These are phyloP conservation scores for Drosophila mayri DNA, from an alignment of 1,140 invertebrate species.

Conservation along the genomic window DNA sequence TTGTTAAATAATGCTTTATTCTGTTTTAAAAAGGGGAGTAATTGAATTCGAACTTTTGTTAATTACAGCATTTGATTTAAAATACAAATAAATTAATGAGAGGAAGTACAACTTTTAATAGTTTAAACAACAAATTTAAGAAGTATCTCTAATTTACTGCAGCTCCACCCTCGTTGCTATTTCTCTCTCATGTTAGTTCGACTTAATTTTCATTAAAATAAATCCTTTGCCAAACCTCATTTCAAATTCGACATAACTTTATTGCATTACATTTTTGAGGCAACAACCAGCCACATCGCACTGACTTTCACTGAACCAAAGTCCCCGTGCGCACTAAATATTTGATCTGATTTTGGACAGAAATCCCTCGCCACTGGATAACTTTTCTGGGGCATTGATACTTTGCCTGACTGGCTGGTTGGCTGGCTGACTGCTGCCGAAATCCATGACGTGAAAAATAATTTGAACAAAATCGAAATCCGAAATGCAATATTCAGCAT, in stretches of 20 bases:
- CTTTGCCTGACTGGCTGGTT: neutral
- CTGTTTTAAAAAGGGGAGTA: no score
- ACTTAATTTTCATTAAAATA: neutral
- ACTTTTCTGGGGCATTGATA: constrained; percentile 13
- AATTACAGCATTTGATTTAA: neutral
- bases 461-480: constrained; percentile 35
- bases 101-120: no score
- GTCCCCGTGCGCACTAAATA: constrained; percentile 9
- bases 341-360: constrained; percentile 5
- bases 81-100: neutral
- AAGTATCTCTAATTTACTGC: no score
- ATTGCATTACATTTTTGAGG: constrained; percentile 13
- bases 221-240: neutral
- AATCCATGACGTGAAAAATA: constrained; percentile 31
- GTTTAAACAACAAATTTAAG: neutral
- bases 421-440: neutral
- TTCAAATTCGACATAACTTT: neutral
- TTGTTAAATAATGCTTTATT: no score
- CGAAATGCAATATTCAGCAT: constrained; percentile 60
- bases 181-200: neutral
- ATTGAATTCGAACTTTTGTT: no score
- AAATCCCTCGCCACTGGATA: neutral
- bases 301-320: constrained; percentile 3
- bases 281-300: neutral
- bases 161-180: neutral